Evolutionary conservation across 2,888 invertebrate species (phyloP).

Genomic region (Synergus itoensis): DNA sequence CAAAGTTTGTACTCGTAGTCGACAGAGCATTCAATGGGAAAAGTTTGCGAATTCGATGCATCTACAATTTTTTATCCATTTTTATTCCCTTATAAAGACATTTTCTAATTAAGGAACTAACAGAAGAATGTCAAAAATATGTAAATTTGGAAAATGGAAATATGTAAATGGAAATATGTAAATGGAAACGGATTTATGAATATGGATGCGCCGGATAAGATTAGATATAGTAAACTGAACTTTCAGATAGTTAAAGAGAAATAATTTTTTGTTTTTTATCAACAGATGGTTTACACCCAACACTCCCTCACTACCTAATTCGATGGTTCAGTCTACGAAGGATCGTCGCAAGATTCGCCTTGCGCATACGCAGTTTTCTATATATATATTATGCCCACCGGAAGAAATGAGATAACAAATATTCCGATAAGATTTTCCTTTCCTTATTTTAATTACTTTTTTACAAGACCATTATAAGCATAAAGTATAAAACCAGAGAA

Average conservation of each 20-base stretch:
- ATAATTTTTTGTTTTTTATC: background rate
- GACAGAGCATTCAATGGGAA: background rate
- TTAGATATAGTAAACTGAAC: too few species aligned
- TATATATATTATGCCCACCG: constrained; percentile 41
- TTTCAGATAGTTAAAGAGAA: background rate
- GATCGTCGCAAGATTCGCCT: constrained; percentile 57
- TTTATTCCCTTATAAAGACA: background rate
- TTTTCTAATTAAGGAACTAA: too few species aligned
- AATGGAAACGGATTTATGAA: too few species aligned
- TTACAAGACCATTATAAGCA: background rate
- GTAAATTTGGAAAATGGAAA: too few species aligned
- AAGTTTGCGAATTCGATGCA: background rate
- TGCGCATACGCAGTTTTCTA: constrained; percentile 62
- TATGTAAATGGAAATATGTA: too few species aligned
- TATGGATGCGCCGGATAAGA: too few species aligned
- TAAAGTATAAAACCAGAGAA: constrained; percentile 6
- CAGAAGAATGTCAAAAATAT: too few species aligned
- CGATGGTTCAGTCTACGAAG: constrained; percentile 48
- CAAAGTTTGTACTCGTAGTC: background rate
- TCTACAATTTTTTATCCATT: background rate
- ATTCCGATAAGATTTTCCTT: background rate
- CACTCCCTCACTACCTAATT: constrained; percentile 57
- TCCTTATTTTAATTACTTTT: background rate
- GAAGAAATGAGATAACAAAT: background rate
- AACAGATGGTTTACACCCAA: constrained; percentile 48